These are phyloP conservation scores for Pseudopleuronectes americanus DNA, from an alignment of 2,797 vertebrate species.

Conservation along the genomic window DNA sequence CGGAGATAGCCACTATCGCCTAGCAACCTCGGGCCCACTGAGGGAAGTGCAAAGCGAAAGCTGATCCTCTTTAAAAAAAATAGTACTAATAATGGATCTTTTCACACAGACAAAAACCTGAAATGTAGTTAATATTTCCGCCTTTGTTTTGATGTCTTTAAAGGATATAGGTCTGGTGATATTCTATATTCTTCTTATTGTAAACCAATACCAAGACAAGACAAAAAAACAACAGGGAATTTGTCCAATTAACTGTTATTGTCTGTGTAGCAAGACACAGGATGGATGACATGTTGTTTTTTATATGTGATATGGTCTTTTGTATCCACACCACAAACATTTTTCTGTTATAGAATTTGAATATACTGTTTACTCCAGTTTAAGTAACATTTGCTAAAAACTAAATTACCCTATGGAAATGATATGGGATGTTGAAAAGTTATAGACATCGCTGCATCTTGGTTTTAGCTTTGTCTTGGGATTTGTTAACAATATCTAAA, in stretches of 20 bases:
- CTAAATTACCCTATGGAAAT: no score
- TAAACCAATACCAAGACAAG: constrained; percentile 13
- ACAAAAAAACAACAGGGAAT: not conserved
- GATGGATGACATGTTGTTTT: not conserved
- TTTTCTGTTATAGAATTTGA: no score
- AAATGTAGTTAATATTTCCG: constrained; percentile 30
- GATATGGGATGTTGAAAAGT: no score
- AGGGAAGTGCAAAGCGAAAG: constrained; percentile 75
- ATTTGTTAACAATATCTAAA: not conserved
- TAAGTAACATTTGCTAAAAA: not conserved
- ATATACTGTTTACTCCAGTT: not conserved
- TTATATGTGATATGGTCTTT: no score
- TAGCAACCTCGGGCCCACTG: constrained; percentile 78
- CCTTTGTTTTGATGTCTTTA: constrained; percentile 34
- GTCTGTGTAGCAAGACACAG: not conserved
- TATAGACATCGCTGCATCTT: no score
- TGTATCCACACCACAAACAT: no score
- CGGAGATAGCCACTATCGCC: constrained; percentile 77
- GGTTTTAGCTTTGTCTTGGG: no score
- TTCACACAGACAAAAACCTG: constrained; percentile 53
- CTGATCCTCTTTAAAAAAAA: constrained; percentile 66
- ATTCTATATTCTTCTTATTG: not conserved
- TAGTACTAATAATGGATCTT: constrained; percentile 67
- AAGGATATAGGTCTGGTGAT: not conserved
- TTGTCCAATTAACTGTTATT: not conserved